Evolutionary conservation across 2,888 invertebrate genomes (phyloP).

Genomic region (Heliconius hortense): DNA sequence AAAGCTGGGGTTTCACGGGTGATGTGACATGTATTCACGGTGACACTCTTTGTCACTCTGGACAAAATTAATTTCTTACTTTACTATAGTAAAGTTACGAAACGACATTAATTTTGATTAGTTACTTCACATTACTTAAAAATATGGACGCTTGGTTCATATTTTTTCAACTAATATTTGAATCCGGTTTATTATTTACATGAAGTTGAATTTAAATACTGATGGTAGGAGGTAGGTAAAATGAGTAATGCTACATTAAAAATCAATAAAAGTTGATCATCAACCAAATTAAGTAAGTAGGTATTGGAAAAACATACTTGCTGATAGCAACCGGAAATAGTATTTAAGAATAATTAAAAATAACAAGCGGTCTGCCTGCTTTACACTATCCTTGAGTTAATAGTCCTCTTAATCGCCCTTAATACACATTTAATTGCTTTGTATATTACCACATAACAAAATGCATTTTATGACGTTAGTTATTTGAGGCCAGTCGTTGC

Average conservation of each 20-base stretch:
- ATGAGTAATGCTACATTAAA: not conserved
- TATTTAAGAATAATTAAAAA: slow-evolving; percentile 42
- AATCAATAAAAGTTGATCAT: not conserved
- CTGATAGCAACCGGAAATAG: slow-evolving; percentile 48
- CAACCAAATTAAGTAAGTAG: not conserved
- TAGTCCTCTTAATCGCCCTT: slow-evolving; percentile 38
- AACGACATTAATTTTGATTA: slow-evolving; percentile 30
- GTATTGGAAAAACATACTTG: not conserved
- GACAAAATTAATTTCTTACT: slow-evolving; percentile 59
- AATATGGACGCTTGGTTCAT: not conserved
- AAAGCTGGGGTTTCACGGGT: slow-evolving; percentile 78
- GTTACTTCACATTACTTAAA: slow-evolving; percentile 22
- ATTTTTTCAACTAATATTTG: not conserved
- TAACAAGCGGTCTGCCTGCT: slow-evolving; percentile 36
- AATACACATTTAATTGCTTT: slow-evolving; percentile 45
- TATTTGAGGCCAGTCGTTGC: no score
- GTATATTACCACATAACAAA: slow-evolving; percentile 29
- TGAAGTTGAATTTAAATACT: not conserved
- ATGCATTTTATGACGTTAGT: slow-evolving; percentile 7
- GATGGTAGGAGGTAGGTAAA: not conserved
- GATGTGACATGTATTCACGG: slow-evolving; percentile 74
- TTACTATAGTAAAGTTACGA: slow-evolving; percentile 37
- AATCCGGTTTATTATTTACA: not conserved
- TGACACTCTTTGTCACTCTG: slow-evolving; percentile 65
- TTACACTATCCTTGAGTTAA: slow-evolving; percentile 38